Conservation (phyloP, 2,888 invertebrate genomes). For the Caenorhabditis doughertyi region DNA sequence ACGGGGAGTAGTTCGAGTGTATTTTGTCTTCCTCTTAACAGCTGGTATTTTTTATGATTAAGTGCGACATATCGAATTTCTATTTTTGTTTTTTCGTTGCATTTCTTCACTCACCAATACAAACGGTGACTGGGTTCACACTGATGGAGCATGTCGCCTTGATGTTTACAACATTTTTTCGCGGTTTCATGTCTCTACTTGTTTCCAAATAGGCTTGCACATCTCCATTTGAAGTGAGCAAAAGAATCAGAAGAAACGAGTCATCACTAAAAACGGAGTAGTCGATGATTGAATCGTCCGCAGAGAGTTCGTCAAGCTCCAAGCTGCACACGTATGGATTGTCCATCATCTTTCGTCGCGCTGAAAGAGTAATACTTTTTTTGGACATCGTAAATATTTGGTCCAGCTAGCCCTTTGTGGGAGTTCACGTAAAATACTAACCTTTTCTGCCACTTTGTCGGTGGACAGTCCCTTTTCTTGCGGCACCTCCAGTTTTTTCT, state of each 20-base stretch:
- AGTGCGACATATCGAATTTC: slow-evolving; percentile 5
- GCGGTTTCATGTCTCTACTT: slow-evolving; percentile 62
- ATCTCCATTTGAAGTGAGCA: slow-evolving; percentile 77
- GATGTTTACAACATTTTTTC: slow-evolving; percentile 65
- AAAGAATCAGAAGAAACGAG: slow-evolving; percentile 75
- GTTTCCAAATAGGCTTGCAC: slow-evolving; percentile 68
- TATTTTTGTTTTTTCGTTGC: not conserved
- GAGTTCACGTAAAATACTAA: slow-evolving; percentile 19
- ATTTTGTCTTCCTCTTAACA: not conserved
- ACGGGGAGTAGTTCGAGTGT: not conserved
- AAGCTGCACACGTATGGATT: slow-evolving; percentile 65
- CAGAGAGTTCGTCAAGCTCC: slow-evolving; percentile 69
- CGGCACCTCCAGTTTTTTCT: slow-evolving; percentile 36
- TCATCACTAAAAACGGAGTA: slow-evolving; percentile 74
- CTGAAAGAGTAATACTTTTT: slow-evolving; percentile 14
- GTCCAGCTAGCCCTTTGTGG: no score
- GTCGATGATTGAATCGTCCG: slow-evolving; percentile 72
- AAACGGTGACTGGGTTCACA: slow-evolving; percentile 55
- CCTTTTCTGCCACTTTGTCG: slow-evolving; percentile 60
- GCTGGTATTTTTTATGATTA: not conserved
- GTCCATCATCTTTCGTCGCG: slow-evolving; percentile 63
- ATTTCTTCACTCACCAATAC: slow-evolving; percentile 47
- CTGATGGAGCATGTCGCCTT: slow-evolving; percentile 32
- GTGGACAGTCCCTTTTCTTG: slow-evolving; percentile 45
- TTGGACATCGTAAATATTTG: no score